Conservation (phyloP, 2,888 invertebrate species). For the Willowsia nigromaculata region DNA sequence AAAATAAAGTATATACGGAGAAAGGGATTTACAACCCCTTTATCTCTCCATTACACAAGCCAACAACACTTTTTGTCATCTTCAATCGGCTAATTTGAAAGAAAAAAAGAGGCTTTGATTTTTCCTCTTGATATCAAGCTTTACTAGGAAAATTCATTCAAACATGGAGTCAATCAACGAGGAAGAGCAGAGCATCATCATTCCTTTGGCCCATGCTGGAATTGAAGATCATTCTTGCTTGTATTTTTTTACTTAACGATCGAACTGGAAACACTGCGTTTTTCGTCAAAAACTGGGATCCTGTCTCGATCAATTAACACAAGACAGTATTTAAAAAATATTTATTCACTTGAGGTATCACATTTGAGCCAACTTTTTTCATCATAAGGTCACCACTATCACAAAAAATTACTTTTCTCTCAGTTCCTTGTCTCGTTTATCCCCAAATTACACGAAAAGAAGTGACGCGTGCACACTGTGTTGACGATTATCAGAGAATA, state of each 20-base stretch:
- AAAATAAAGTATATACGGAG: conserved; percentile 37
- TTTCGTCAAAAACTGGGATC: no score
- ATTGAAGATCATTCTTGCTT: no score
- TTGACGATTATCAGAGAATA: background rate
- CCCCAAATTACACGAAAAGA: background rate
- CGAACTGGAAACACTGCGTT: no score
- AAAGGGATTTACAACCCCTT: conserved; percentile 78
- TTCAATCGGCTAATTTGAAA: conserved; percentile 77
- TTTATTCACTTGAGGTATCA: no score
- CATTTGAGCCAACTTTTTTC: no score
- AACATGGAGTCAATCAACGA: background rate
- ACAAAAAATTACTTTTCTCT: background rate
- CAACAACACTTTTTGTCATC: conserved; percentile 78
- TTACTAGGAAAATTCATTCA: background rate
- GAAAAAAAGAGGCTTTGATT: conserved; percentile 47
- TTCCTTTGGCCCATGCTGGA: no score
- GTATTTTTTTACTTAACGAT: no score
- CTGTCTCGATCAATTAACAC: no score
- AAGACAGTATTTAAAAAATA: no score
- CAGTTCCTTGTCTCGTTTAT: background rate
- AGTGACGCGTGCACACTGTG: background rate
- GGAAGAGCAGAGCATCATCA: background rate
- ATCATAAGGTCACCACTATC: no score
- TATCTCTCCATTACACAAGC: conserved; percentile 79
- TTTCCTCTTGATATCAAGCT: conserved; percentile 34